phyloP scores from a whole-genome alignment of 2,113 vertebrate species.

The Hipposideros armiger region DNA sequence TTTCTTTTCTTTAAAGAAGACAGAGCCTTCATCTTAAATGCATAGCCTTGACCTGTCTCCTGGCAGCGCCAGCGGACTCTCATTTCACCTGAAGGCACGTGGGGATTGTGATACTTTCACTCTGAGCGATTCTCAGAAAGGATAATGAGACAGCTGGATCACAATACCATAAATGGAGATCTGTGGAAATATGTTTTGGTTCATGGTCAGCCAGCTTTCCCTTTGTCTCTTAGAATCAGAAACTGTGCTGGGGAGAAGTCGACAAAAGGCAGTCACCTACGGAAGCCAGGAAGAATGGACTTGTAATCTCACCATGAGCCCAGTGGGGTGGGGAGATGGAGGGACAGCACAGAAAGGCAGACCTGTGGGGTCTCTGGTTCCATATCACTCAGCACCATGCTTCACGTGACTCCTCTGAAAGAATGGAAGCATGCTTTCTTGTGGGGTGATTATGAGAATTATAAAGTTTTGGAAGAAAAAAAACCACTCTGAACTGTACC shows the following conservation, averaged over 20 bases:
- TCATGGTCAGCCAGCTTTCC: neutral
- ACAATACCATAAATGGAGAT: neutral
- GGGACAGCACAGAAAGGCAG: neutral
- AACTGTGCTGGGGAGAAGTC: neutral
- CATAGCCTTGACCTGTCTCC: conserved; percentile 29
- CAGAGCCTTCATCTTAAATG: conserved; percentile 64
- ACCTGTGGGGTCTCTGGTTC: neutral
- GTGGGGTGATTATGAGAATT: neutral
- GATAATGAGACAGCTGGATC: conserved; percentile 33
- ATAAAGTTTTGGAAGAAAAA: neutral
- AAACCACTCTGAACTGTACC: neutral
- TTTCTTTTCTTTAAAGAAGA: neutral
- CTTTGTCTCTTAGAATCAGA: neutral
- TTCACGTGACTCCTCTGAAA: neutral
- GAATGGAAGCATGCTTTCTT: neutral
- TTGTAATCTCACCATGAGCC: neutral
- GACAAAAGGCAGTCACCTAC: neutral
- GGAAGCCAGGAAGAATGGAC: neutral
- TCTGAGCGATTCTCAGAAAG: neutral
- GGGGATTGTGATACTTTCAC: neutral
- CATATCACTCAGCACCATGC: neutral
- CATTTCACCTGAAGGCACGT: neutral
- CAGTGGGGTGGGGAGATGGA: neutral
- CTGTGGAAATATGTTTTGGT: neutral
- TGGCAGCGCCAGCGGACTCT: neutral